phyloP scores from a whole-genome alignment of 2,797 vertebrate species.

The Phrynocephalus vlangalii region DNA sequence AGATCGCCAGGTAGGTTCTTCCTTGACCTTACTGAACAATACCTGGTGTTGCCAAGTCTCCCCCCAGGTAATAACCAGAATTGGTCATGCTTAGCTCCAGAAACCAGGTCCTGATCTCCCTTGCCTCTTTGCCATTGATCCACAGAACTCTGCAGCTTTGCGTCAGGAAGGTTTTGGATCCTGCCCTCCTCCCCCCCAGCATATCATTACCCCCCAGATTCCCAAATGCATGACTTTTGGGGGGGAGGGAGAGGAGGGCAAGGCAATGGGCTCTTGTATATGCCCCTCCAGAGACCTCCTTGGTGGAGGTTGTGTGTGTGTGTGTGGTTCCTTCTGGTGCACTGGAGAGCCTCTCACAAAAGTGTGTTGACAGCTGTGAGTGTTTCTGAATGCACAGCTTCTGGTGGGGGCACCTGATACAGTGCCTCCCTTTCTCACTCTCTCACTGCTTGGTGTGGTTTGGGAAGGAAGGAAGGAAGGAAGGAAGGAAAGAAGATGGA shows the following conservation, averaged over 20 bases:
- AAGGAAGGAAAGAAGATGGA: too few species aligned
- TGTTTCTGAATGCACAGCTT: neutral
- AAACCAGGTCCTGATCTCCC: too few species aligned
- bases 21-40: too few species aligned
- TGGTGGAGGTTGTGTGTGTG: neutral
- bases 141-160: constrained; percentile 73
- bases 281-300: neutral
- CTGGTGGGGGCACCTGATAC: neutral
- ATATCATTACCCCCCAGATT: constrained; percentile 65
- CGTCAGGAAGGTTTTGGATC: constrained; percentile 72
- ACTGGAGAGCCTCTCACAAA: neutral
- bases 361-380: neutral
- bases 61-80: too few species aligned
- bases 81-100: too few species aligned
- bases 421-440: neutral
- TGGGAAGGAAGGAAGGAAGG: too few species aligned
- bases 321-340: neutral
- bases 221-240: constrained; percentile 50
- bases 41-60: too few species aligned
- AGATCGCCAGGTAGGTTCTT: too few species aligned
- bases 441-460: too few species aligned
- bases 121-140: constrained; percentile 72
- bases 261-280: neutral
- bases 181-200: constrained; percentile 48
- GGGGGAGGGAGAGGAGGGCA: rapidly evolving